Evolutionary conservation across 2,888 invertebrate species (phyloP).

Genomic region (Hecatera dysodea): DNA sequence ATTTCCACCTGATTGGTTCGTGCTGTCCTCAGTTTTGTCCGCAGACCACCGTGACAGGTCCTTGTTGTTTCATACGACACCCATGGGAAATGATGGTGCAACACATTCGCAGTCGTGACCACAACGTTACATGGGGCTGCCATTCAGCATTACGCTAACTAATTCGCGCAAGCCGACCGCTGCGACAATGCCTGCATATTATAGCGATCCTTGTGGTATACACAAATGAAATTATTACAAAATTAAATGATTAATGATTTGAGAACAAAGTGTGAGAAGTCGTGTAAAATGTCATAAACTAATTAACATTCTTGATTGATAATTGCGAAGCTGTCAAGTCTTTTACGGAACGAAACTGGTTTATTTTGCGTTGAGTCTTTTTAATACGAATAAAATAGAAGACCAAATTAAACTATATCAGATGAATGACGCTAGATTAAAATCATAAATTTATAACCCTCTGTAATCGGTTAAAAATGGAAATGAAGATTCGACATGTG

Average conservation of each 20-base stretch:
- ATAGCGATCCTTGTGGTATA: constrained; percentile 11
- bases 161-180: constrained; percentile 37
- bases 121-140: constrained; percentile 16
- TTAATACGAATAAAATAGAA: background rate
- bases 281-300: constrained; percentile 5
- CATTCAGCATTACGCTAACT: constrained; percentile 40
- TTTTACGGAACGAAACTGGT: background rate
- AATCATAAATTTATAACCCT: too few species aligned
- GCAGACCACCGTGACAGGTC: constrained; percentile 29
- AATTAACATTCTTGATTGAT: constrained; percentile 13
- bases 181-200: constrained; percentile 22
- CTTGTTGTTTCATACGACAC: constrained; percentile 40
- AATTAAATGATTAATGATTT: constrained; percentile 33
- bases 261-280: constrained; percentile 21
- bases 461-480: too few species aligned
- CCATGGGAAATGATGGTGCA: constrained; percentile 55
- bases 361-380: background rate
- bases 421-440: background rate
- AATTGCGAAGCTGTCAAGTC: background rate
- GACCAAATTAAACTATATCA: background rate
- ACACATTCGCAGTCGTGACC: constrained; percentile 55
- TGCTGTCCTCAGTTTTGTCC: background rate
- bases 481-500: too few species aligned
- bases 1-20: background rate
- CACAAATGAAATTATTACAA: constrained; percentile 2